A percentile compares a stretch with the other conserved stretches of the same genome.
Conservation (phyloP, 2,113 vertebrate genomes). For the Oriolus oriolus region DNA sequence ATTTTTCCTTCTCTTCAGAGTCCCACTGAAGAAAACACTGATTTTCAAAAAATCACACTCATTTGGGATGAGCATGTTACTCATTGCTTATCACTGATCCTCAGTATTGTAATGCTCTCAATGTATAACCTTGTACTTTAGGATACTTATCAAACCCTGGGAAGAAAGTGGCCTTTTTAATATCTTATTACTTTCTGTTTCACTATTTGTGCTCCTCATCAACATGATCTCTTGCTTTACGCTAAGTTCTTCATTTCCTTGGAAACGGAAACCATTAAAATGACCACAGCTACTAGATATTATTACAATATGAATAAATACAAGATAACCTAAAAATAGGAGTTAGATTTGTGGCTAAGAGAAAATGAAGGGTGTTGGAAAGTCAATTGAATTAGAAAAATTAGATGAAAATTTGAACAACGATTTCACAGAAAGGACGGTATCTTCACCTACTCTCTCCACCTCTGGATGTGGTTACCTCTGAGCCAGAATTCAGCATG, state of each 20-base stretch:
- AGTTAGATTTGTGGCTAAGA: neutral
- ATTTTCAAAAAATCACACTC: neutral
- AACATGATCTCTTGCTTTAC: neutral
- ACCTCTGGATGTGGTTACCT: neutral
- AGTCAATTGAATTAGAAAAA: neutral
- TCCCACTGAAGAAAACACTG: neutral
- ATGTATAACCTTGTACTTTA: neutral
- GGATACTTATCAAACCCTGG: neutral
- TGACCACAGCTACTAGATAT: neutral
- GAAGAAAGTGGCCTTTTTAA: neutral
- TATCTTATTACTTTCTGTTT: neutral
- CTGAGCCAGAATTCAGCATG: neutral
- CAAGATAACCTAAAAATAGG: neutral
- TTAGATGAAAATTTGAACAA: neutral
- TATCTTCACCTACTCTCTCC: neutral
- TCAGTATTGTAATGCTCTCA: neutral
- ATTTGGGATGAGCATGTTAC: fast-evolving
- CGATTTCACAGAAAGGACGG: neutral
- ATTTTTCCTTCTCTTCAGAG: neutral
- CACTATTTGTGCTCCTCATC: neutral
- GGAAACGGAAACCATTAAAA: neutral
- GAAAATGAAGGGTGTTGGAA: neutral
- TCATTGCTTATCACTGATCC: neutral
- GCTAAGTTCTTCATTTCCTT: neutral
- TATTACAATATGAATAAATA: neutral